Evolutionary conservation across 2,797 vertebrate species (phyloP), one percentile per base, ranked within the genome.

Genomic region (Jordanella pulchra): DNA sequence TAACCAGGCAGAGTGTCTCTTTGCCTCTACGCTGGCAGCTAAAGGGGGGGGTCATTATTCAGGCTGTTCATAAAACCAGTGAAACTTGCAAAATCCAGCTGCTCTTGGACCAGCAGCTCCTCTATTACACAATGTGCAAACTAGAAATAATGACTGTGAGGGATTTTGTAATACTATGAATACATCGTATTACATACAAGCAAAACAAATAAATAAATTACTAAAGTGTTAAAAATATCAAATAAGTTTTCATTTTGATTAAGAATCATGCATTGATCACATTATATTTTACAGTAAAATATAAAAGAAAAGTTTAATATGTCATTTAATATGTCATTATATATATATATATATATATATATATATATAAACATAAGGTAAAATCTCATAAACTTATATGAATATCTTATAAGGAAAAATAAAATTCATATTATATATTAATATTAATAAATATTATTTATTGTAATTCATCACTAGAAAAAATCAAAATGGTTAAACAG

Each of bases 41-140:
- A 79, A 84, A 86, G 87, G 74, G 35, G n/a, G 82, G 84, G 84
- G 90, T 92, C 91, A 93, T 93, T 93, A 93, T 92, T 93, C 90
- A 92, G 75, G 66, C 83, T 69, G 86, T 87, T 91, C 87, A 84
- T 83, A 92, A 93, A 92, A 93, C 91, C 88, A 81, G 69, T 45
- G 71, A 84, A 91, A 90, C 83, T 81, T 90, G 84, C 83, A 84
- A 86, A 90, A 86, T 79, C 81, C 92, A 93, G 90, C 90, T 91
- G 90, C 88, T 86, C 82, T 28, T 68, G 80, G 87, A 73, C 81
- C 75, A 51, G 79, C 53, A 17, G 73, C 69, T 39, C 61, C n/a
- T 68, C 72, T 60, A 75, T 53, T 61, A 0, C 72, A 69, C 23
- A 30, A 14, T 68, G 65, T 72, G 64, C 76, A 58, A 72, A 56